phyloP scores from a whole-genome alignment of 2,888 invertebrate genomes.

The Meteorus colon region DNA sequence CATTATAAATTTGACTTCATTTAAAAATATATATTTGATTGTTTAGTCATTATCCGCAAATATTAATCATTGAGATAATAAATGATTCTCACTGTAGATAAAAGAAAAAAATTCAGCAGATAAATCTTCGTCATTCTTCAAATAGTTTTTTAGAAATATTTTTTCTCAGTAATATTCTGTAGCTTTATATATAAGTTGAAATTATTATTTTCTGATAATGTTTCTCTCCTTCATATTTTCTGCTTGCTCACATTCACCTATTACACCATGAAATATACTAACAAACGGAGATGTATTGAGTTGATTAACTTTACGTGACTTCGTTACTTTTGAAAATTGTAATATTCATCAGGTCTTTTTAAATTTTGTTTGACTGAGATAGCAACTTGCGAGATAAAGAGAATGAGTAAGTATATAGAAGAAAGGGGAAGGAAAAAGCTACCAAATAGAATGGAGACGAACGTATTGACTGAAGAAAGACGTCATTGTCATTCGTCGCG shows the following conservation, averaged over 20 bases:
- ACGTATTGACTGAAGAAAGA: conserved; percentile 24
- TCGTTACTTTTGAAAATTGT: not conserved
- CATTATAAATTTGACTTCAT: too few relatives aligned
- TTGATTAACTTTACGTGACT: conserved; percentile 30
- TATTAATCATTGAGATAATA: too few relatives aligned
- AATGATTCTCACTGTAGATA: too few relatives aligned
- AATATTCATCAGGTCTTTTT: conserved; percentile 23
- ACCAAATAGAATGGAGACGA: not conserved
- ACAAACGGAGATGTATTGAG: not conserved
- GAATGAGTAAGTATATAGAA: not conserved
- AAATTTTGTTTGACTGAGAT: conserved; percentile 21
- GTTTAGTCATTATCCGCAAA: too few relatives aligned
- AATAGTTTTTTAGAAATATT: too few relatives aligned
- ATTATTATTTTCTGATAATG: too few relatives aligned
- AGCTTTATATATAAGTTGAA: too few relatives aligned
- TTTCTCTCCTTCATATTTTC: not conserved
- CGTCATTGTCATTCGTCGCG: conserved; percentile 34
- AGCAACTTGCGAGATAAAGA: conserved; percentile 9
- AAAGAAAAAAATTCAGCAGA: too few relatives aligned
- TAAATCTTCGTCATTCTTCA: too few relatives aligned
- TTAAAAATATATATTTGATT: too few relatives aligned
- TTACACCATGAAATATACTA: not conserved
- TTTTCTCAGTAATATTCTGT: too few relatives aligned
- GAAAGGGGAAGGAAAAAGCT: not conserved
- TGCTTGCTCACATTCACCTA: not conserved